Evolutionary conservation across 2,888 invertebrate species (phyloP).

Genomic region (Dryomyza anilis): DNA sequence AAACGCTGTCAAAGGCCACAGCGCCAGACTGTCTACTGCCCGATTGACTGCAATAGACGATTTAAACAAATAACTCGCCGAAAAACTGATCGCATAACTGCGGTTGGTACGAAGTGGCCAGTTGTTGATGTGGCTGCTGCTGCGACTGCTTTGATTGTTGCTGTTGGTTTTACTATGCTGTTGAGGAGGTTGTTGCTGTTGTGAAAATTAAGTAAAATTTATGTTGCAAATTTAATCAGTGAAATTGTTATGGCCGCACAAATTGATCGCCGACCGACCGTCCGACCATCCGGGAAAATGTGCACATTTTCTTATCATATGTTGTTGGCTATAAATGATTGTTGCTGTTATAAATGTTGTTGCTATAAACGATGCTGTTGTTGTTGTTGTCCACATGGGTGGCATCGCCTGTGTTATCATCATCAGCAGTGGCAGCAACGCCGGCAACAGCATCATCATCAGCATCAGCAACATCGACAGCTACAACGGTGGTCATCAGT

Average conservation of each 20-base stretch:
- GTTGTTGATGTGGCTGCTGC: neutral
- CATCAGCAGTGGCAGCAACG: neutral
- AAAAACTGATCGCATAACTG: neutral
- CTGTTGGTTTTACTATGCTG: neutral
- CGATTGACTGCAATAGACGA: too few species aligned
- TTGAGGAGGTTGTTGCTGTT: neutral
- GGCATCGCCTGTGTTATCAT: neutral
- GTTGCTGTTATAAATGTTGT: neutral
- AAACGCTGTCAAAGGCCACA: slow-evolving; percentile 13
- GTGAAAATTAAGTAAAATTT: neutral
- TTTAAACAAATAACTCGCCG: neutral
- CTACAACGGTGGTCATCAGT: neutral
- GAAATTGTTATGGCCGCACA: slow-evolving; percentile 11
- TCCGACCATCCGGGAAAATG: neutral
- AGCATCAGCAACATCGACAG: neutral
- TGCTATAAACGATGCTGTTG: neutral
- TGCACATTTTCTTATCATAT: neutral
- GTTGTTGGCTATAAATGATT: too few species aligned
- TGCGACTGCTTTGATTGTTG: slow-evolving; percentile 1
- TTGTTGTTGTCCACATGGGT: neutral
- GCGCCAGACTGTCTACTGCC: neutral
- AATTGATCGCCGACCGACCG: slow-evolving; percentile 8
- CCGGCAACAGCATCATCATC: neutral
- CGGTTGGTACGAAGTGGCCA: neutral
- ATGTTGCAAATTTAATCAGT: slow-evolving; percentile 13